These are phyloP conservation scores for Ceyx melanurus DNA, from an alignment of 2,113 vertebrate genomes.

Conservation along the genomic window DNA sequence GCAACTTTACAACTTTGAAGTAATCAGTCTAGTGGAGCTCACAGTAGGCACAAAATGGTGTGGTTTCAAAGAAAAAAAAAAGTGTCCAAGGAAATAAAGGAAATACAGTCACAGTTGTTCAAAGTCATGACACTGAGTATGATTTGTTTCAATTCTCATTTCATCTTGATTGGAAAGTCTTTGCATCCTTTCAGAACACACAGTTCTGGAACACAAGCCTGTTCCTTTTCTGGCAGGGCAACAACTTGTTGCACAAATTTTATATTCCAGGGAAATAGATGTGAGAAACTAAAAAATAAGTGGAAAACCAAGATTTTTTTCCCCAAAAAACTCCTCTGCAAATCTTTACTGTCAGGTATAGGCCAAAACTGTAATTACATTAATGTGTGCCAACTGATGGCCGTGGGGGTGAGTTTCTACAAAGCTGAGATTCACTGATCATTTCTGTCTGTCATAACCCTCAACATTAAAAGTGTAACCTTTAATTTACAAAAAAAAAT, in stretches of 20 bases:
- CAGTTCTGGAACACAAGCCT: neutral
- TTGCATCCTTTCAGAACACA: neutral
- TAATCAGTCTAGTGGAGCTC: neutral
- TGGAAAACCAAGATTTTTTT: neutral
- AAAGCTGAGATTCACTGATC: neutral
- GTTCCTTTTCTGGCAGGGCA: neutral
- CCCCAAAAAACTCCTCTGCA: neutral
- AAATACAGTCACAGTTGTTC: neutral
- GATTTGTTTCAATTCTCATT: neutral
- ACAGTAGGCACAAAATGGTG: neutral
- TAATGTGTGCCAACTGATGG: accelerated
- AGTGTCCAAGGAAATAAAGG: neutral
- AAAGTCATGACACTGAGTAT: neutral
- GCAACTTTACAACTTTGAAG: slow-evolving; percentile 16
- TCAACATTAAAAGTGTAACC: neutral
- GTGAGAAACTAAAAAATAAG: neutral
- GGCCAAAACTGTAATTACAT: neutral
- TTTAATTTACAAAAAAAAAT: no score
- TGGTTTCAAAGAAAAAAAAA: neutral
- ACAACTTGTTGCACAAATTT: neutral
- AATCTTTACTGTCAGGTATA: neutral
- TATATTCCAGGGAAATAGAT: neutral
- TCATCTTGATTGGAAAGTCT: neutral
- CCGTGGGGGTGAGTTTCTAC: neutral
- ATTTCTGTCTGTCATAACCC: neutral